Evolutionary conservation across 2,888 invertebrate genomes (phyloP), one percentile per base, ranked within the genome.

Genomic region (Seladonia tumulorum): DNA sequence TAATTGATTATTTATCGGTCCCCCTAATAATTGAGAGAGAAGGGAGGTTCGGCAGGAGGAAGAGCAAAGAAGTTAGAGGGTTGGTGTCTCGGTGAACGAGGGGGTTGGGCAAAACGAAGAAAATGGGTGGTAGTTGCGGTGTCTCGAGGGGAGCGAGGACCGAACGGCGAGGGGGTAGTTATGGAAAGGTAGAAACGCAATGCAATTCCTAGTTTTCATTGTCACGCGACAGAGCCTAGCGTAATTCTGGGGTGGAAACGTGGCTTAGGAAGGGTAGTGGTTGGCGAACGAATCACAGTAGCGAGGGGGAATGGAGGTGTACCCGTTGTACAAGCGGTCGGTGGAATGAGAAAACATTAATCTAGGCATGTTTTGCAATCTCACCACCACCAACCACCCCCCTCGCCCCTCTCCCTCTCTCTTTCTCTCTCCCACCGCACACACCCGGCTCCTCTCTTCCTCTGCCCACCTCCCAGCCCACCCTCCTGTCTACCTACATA

Each of bases 291-390:
- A 87, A 87, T 87, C 87, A 87, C 87, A 86, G 82, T 75, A 76
- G 87, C 79, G 87, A 86, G 86, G 86, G 66, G 87, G 86, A 82
- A 81, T 81, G 87, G 78, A 74, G 87, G 87, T 81, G 81, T 81
- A 71, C 81, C 81, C 81, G 86, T 89, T 89, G 88, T 87, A 86
- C 87, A 89, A 86, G 88, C 84, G 90, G 86, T 87, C 87, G 85
- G 88, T 88, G 93, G 94, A 90, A 94, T 94, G 94, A 94, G 95
- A 94, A 95, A 94, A 94, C 94, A 94, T 95, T 95, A 95, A 95
- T 95, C 95, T 94, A 94, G 95, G 93, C 94, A 94, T 93, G 94
- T 94, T 94, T 94, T 94, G 94, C 92, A 94, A 94, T 94, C 94
- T 94, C 93, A 85, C 85, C 86, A 85, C 85, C 85, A 85, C 85